Evolutionary conservation across 2,113 vertebrate species (phyloP), one percentile per base, ranked within the genome.

Genomic region (Circaetus cinerascens): DNA sequence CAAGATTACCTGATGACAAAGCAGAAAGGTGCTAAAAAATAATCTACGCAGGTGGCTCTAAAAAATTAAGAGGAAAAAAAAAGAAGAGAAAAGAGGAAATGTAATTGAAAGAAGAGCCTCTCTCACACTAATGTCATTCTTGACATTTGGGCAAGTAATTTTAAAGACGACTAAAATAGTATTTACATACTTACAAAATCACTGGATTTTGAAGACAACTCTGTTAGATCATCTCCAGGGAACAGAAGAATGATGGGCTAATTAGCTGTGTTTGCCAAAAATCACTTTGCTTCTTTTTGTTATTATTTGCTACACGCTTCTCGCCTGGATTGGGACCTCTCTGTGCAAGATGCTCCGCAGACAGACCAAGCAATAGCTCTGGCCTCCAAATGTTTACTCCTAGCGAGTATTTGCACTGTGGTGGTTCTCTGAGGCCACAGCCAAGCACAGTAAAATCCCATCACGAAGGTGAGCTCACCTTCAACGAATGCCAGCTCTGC

Each of bases 61-160:
- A 88, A 63, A 85, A 74, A 53, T 43, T 60, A 26, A 11, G 43
- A 93, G 73, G 36, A 36, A 87, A 45, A 76, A 75, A 91, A 38
- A 90, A 88, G 46, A 40, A 78, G 73, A 46, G 50, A 53, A 84
- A 91, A 76, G 71, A 89, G 74, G 90, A 96, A 90, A 79, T 34
- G 60, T 46, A 78, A 73, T 34, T 77, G 79, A 86, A 82, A 83
- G 72, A 73, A 92, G 81, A 93, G 77, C 36, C 40, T 87, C 78
- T 96, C 64, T 59, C 69, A 84, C 63, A 48, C 32, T 48, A 75
- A 88, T 88, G 86, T 78, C 59, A 79, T 95, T 91, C 93, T 88
- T 97, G 93, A 97, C 92, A 90, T 91, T 85, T 71, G 40, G 97
- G 87, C 84, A 88, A 93, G 84, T 83, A 64, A 94, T 94, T 91